Evolutionary conservation across 2,113 vertebrate genomes (phyloP).

Genomic region (Asarcornis scutulata): DNA sequence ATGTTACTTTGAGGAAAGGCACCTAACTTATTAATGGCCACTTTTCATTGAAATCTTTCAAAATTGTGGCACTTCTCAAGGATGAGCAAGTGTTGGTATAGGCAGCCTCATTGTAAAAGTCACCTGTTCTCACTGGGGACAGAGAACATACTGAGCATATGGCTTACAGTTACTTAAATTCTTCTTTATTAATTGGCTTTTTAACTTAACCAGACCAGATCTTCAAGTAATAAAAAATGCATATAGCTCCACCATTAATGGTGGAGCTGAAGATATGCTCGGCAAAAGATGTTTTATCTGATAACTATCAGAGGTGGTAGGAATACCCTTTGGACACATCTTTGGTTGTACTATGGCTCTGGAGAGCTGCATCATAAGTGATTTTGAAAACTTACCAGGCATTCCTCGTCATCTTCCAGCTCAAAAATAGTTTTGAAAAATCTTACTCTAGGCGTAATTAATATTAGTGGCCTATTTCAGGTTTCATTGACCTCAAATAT

Average conservation of each 20-base stretch:
- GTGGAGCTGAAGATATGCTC: not conserved
- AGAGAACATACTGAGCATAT: not conserved
- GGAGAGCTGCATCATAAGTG: too few species aligned
- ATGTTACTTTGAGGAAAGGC: not conserved
- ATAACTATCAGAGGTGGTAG: not conserved
- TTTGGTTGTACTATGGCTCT: not conserved
- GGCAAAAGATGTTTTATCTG: not conserved
- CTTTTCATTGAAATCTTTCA: not conserved
- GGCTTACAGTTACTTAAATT: not conserved
- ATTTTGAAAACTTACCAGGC: not conserved
- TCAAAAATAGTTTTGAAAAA: not conserved
- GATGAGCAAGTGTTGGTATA: not conserved
- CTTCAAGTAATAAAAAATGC: constrained; percentile 10
- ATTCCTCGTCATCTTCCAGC: not conserved
- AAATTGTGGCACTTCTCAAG: not conserved
- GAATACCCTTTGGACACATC: not conserved
- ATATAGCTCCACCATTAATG: not conserved
- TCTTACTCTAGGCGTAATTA: not conserved
- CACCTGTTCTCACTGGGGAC: not conserved
- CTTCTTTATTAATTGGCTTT: not conserved
- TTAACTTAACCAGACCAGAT: constrained; percentile 22
- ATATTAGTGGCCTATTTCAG: not conserved
- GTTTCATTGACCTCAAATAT: not conserved
- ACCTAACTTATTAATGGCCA: not conserved
- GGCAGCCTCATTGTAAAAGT: not conserved